Conservation (phyloP, 1,140 invertebrate genomes). For the Macrobrachium rosenbergii region DNA sequence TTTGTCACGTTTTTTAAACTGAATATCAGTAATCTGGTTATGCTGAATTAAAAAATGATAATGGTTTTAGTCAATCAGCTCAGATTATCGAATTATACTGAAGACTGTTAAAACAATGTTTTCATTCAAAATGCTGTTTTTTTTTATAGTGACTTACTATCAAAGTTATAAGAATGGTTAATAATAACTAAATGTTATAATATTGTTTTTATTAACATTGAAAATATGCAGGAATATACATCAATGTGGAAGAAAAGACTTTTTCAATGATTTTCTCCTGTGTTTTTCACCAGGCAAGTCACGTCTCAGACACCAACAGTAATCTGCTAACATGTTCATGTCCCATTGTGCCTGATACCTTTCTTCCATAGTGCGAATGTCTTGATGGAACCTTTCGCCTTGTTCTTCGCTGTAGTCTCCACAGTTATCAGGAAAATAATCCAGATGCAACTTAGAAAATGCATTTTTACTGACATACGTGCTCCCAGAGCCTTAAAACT, state of each 20-base stretch:
- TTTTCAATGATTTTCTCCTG: not conserved
- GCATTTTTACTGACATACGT: not conserved
- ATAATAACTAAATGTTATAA: not conserved
- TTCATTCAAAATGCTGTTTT: not conserved
- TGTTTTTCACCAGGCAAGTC: not conserved
- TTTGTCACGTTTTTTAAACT: not conserved
- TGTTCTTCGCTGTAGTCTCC: not conserved
- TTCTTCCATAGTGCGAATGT: not conserved
- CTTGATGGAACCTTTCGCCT: not conserved
- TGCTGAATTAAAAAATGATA: not conserved
- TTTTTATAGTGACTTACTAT: not conserved
- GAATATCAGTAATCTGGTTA: not conserved
- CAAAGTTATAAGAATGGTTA: not conserved
- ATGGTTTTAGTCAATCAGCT: too few relatives aligned
- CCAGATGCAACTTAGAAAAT: conserved; percentile 6
- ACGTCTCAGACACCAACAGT: conserved; percentile 19
- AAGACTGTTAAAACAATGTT: not conserved
- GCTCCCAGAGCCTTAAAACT: too few relatives aligned
- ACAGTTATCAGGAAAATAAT: not conserved
- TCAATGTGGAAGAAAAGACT: not conserved
- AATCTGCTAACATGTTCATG: not conserved
- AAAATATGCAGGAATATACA: conserved; percentile 13
- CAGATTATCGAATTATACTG: not conserved
- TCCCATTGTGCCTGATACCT: not conserved
- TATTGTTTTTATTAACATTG: conserved; percentile 17